Evolutionary conservation across 2,797 vertebrate species (phyloP), one percentile per base, ranked within the genome.

Genomic region (Galagoides demidoff): DNA sequence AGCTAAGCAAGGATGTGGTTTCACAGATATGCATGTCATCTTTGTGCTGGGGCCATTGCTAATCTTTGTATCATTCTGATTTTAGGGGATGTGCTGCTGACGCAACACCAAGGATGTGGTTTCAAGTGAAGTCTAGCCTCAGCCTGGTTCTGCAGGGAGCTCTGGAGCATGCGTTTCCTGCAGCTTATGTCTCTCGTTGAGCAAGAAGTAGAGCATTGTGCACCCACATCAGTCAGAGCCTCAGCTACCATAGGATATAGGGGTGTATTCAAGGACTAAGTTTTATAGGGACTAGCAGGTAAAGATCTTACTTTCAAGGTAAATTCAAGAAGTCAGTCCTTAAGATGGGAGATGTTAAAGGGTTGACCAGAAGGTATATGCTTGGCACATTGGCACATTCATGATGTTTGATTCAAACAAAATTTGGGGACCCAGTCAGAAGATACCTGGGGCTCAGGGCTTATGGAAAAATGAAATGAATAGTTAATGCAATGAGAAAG

Each of bases 401-500:
- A 22, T 57, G 49, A 73, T 37, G 3, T 73, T 23, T 1, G 57
- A 73, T 57, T n/a, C 39, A 73, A 64, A 27, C 0, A 63, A n/a
- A 31, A 52, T 61, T 61, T 64, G 76, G 39, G 39, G 34, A 71
- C 9, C 27, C n/a, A 5, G 23, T 55, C 10, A 73, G 66, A 86
- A 95, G 64, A 84, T 23, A 52, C 13, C 14, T 17, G 16, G 17
- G 3, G 27, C 63, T 82, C 29, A 52, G 34, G 20, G 14, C 45
- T 87, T 59, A 64, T 79, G 63, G 19, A 55, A 82, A 57, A 63
- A 55, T 25, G 43, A 84, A 92, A 82, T 10, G 10, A n/a, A 74
- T 25, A 39, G 49, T 52, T 94, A 63, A 79, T 57, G 61, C 90
- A 70, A 78, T 70, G 45, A 71, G 37, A 57, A 87, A 77, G 55